Conservation (phyloP, 2,113 vertebrate species). For the Camelus bactrianus region DNA sequence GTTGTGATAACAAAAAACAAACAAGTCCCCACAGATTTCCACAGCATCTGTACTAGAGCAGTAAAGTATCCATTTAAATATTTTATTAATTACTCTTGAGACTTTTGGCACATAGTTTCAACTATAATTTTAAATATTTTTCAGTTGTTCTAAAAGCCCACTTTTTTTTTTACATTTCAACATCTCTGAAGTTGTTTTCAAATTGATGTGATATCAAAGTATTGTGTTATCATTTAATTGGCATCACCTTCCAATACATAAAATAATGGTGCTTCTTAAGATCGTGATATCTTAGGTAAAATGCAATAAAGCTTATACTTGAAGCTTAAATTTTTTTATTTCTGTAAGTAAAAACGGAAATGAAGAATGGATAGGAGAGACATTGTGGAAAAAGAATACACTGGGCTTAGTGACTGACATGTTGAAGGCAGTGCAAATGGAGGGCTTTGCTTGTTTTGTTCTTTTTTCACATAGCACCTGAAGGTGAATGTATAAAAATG, state of each 20-base stretch:
- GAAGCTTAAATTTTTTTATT: constrained; percentile 1
- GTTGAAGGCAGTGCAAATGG: not conserved
- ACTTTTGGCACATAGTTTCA: constrained; percentile 15
- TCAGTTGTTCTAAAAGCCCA: not conserved
- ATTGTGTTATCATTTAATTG: constrained; percentile 14
- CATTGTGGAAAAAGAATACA: not conserved
- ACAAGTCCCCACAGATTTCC: not conserved
- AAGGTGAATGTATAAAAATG: constrained; percentile 9
- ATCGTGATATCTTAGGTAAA: not conserved
- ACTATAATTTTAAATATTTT: constrained; percentile 44
- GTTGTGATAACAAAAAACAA: not conserved
- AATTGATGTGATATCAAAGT: not conserved
- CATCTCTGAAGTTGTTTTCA: constrained; percentile 29
- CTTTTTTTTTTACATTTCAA: not conserved
- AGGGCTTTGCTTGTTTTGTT: constrained; percentile 49
- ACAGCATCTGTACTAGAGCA: not conserved
- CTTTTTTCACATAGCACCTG: not conserved
- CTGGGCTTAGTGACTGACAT: not conserved
- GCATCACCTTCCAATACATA: constrained; percentile 44
- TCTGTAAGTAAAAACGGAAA: constrained; percentile 25
- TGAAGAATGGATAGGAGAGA: not conserved
- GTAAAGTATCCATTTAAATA: not conserved
- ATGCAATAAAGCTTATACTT: constrained; percentile 10
- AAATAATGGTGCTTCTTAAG: constrained; percentile 47
- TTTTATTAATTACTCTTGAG: constrained; percentile 31